A percentile compares a stretch with the other conserved stretches of the same genome.
Conservation (phyloP, 2,888 invertebrate species). For the Erebia aethiops region DNA sequence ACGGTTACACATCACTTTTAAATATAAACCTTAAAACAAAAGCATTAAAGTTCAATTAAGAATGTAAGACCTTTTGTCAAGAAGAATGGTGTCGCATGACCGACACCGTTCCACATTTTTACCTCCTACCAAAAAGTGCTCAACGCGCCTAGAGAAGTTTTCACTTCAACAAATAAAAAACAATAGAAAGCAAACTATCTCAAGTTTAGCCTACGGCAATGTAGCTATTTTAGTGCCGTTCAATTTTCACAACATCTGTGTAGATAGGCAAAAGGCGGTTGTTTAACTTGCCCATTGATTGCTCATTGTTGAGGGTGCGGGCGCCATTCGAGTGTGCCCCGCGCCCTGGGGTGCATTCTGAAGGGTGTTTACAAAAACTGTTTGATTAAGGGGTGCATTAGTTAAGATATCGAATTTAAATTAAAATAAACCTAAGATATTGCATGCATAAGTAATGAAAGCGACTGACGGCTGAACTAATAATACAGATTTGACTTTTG, state of each 20-base stretch:
- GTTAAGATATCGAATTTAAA: conserved; percentile 58
- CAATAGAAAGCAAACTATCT: too few species aligned
- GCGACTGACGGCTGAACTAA: conserved; percentile 13
- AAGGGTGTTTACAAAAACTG: conserved; percentile 55
- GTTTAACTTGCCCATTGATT: conserved; percentile 81
- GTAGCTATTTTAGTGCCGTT: neutral
- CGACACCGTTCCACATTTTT: too few species aligned
- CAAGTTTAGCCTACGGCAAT: too few species aligned
- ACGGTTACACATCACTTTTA: too few species aligned
- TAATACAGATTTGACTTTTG: conserved; percentile 5
- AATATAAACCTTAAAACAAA: too few species aligned
- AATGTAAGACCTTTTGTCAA: too few species aligned
- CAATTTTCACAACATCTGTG: conserved; percentile 21
- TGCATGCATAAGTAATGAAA: conserved; percentile 29
- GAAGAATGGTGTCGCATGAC: too few species aligned
- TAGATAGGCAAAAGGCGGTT: conserved; percentile 57
- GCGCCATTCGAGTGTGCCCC: conserved; percentile 51
- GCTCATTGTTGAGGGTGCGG: conserved; percentile 73
- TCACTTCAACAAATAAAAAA: too few species aligned
- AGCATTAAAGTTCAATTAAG: too few species aligned
- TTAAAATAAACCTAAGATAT: conserved; percentile 47
- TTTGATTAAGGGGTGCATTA: conserved; percentile 68
- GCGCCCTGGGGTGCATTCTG: conserved; percentile 57
- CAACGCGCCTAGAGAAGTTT: too few species aligned
- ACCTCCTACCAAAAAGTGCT: too few species aligned